Evolutionary conservation across 1,140 invertebrate genomes (phyloP).

Genomic region (Frieseomelitta varia): DNA sequence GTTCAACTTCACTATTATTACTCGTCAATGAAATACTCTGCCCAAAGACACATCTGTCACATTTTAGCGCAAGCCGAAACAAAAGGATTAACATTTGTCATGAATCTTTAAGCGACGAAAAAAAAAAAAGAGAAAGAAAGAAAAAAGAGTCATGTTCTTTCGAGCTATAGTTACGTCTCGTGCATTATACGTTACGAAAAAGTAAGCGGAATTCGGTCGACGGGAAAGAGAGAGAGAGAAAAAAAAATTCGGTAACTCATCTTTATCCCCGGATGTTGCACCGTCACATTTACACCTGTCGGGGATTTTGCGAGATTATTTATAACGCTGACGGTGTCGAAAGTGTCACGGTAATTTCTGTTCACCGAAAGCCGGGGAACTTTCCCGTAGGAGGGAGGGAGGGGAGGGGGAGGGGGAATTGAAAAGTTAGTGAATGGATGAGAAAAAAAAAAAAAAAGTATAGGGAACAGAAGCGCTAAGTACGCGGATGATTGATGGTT

Average conservation of each 20-base stretch:
- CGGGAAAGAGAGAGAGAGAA: not conserved
- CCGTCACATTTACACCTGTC: constrained; percentile 24
- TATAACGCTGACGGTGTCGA: constrained; percentile 25
- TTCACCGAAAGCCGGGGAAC: not conserved
- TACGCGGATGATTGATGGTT: constrained; percentile 24
- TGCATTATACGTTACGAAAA: not conserved
- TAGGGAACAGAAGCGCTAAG: constrained; percentile 19
- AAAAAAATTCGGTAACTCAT: constrained; percentile 15
- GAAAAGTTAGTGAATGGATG: constrained; percentile 30
- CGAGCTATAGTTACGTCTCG: not conserved
- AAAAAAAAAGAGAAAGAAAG: not conserved
- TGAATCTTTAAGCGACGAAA: too few species aligned
- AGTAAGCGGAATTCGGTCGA: not conserved
- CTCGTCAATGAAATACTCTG: too few species aligned
- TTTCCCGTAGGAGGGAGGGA: constrained; percentile 10
- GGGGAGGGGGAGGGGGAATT: constrained; percentile 20
- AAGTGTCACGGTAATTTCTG: constrained; percentile 9
- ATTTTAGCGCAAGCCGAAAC: too few species aligned
- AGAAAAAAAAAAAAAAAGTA: not conserved
- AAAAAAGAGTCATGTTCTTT: not conserved
- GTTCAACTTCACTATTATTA: too few species aligned
- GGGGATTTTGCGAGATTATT: constrained; percentile 14
- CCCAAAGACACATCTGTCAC: too few species aligned
- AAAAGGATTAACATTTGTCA: too few species aligned
- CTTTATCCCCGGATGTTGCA: constrained; percentile 16